phyloP scores from a whole-genome alignment of 2,888 invertebrate genomes.

The Pseudococcus viburni region DNA sequence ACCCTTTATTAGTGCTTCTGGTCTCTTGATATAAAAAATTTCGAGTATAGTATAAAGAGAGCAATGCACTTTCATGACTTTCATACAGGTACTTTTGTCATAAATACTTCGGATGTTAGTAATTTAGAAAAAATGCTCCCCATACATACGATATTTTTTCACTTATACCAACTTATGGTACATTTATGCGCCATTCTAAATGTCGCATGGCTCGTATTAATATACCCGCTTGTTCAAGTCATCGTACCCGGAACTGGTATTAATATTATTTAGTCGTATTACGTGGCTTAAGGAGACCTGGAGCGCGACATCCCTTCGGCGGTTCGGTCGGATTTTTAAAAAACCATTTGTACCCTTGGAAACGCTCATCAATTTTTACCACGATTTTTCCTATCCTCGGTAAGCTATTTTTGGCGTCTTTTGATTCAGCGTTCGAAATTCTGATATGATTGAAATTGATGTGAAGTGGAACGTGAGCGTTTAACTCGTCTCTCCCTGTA shows the following conservation, averaged over 20 bases:
- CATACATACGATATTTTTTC: too few species aligned
- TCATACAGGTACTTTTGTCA: too few species aligned
- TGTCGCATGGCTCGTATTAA: background rate
- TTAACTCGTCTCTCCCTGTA: conserved; percentile 4
- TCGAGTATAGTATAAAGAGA: too few species aligned
- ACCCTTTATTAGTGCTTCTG: too few species aligned
- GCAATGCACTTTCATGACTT: too few species aligned
- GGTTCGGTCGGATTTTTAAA: background rate
- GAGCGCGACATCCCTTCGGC: background rate
- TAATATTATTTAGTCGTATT: background rate
- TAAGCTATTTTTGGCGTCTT: conserved; percentile 10
- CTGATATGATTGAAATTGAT: conserved; percentile 38
- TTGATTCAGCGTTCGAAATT: background rate
- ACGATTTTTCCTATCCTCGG: background rate
- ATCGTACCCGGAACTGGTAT: background rate
- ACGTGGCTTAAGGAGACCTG: background rate
- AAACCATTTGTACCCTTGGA: background rate
- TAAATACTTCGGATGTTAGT: too few species aligned
- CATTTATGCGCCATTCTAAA: background rate
- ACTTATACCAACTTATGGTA: too few species aligned
- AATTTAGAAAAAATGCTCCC: too few species aligned
- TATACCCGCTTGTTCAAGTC: background rate
- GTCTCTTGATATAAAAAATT: too few species aligned
- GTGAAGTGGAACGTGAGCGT: conserved; percentile 29
- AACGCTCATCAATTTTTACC: conserved; percentile 32